Percentiles rank a stretch among this genome's conserved stretches.
Evolutionary conservation across 1,140 invertebrate genomes (phyloP).

Genomic region (Brachystomella parvula): DNA sequence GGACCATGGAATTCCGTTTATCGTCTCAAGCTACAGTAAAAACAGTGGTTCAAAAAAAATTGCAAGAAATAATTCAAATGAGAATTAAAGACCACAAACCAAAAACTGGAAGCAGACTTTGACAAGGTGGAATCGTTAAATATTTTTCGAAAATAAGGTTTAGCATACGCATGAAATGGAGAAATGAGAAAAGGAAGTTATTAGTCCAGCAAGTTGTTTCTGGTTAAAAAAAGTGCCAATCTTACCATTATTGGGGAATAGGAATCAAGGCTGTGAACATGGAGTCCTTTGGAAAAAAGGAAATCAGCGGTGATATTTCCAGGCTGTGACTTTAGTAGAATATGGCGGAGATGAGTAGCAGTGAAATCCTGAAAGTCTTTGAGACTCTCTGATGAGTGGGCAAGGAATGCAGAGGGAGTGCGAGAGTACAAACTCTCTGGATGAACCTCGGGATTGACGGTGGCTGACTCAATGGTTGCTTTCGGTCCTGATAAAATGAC

Average conservation of each 20-base stretch:
- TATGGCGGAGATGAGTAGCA: neutral
- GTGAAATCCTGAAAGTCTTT: neutral
- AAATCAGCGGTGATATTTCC: conserved; percentile 19
- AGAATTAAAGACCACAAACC: conserved; percentile 4
- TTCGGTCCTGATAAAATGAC: neutral
- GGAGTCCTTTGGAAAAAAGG: neutral
- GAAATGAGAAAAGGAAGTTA: neutral
- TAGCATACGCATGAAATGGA: too few species aligned
- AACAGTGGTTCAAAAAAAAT: neutral
- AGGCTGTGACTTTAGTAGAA: conserved; percentile 13
- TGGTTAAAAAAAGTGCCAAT: neutral
- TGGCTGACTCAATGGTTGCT: neutral
- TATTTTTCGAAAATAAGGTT: too few species aligned
- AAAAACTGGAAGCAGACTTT: too few species aligned
- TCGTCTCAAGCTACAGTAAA: neutral
- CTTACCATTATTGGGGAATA: neutral
- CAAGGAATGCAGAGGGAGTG: neutral
- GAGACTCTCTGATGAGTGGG: neutral
- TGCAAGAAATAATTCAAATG: too few species aligned
- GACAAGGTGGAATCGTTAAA: too few species aligned
- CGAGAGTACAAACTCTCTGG: neutral
- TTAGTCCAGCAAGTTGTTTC: neutral
- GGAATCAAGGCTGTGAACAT: neutral
- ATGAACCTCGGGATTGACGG: neutral
- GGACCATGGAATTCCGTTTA: neutral